Conservation (phyloP, 2,888 invertebrate genomes). For the Ennomos fuscantarius region DNA sequence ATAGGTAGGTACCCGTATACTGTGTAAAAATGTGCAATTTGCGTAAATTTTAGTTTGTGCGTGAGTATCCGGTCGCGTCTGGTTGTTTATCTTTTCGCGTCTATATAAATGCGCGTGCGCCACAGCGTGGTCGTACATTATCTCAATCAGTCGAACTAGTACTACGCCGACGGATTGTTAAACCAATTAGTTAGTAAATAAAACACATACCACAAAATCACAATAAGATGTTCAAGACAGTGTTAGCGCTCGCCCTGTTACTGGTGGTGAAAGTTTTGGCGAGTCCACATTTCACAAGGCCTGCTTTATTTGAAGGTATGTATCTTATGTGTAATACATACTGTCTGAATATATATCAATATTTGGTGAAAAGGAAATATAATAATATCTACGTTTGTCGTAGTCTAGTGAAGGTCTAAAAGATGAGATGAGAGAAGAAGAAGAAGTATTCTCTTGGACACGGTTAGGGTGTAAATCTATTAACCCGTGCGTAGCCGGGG, state of each 20-base stretch:
- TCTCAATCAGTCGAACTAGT: slow-evolving; percentile 37
- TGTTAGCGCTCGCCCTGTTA: slow-evolving; percentile 52
- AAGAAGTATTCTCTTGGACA: no score
- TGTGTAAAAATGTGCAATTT: no score
- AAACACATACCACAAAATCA: slow-evolving; percentile 12
- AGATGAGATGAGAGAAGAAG: not conserved
- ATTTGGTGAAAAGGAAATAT: no score
- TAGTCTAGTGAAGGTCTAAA: no score
- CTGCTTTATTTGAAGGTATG: slow-evolving; percentile 47
- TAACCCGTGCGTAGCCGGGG: no score
- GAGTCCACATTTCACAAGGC: slow-evolving; percentile 43
- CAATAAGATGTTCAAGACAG: slow-evolving; percentile 51
- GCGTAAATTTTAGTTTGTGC: not conserved
- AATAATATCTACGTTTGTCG: no score
- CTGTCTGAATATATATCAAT: no score
- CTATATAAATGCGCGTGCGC: slow-evolving; percentile 54
- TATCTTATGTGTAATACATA: not conserved
- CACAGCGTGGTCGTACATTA: slow-evolving; percentile 44
- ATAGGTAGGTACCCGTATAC: no score
- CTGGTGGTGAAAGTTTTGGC: slow-evolving; percentile 48
- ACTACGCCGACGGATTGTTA: slow-evolving; percentile 34
- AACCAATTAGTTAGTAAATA: slow-evolving; percentile 21
- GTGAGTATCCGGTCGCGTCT: slow-evolving; percentile 31
- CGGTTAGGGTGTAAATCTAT: no score
- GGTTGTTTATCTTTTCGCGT: slow-evolving; percentile 55